Evolutionary conservation across 2,113 vertebrate genomes (phyloP).

Genomic region (Chaetodon auriga): DNA sequence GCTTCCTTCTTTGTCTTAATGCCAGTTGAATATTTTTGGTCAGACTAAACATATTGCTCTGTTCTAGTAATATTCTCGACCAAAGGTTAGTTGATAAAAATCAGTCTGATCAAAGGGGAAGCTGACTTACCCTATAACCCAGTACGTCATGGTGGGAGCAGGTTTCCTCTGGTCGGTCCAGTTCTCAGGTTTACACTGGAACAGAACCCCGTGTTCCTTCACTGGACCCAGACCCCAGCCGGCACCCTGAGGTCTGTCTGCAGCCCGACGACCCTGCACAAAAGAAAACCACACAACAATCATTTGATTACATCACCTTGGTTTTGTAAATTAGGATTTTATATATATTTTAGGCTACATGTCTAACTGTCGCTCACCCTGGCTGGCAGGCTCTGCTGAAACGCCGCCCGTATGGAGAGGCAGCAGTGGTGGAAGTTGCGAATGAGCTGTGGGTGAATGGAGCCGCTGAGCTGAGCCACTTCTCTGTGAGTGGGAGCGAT

Average conservation of each 20-base stretch:
- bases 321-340: too few relatives aligned
- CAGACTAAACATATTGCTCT: too few relatives aligned
- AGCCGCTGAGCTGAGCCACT: constrained; percentile 89
- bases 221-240: constrained; percentile 84
- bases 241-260: constrained; percentile 64
- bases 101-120: neutral
- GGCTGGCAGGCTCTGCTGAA: constrained; percentile 88
- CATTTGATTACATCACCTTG: too few relatives aligned
- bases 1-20: too few relatives aligned
- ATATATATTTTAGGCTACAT: too few relatives aligned
- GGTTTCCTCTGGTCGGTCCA: constrained; percentile 93
- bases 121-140: constrained; percentile 93
- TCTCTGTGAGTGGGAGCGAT: constrained; percentile 94
- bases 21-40: too few relatives aligned
- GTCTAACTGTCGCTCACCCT: constrained; percentile 78
- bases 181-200: constrained; percentile 94
- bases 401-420: constrained; percentile 91
- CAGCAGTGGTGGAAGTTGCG: constrained; percentile 97
- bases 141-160: constrained; percentile 94
- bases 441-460: constrained; percentile 92
- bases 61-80: too few relatives aligned
- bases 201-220: constrained; percentile 94
- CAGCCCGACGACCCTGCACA: constrained; percentile 57
- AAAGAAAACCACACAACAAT: too few relatives aligned
- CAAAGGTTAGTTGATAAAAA: too few relatives aligned